Base-by-base conservation (phyloP, 2,797 vertebrate genomes). In the Tenualosa thibaudeaui region DNA sequence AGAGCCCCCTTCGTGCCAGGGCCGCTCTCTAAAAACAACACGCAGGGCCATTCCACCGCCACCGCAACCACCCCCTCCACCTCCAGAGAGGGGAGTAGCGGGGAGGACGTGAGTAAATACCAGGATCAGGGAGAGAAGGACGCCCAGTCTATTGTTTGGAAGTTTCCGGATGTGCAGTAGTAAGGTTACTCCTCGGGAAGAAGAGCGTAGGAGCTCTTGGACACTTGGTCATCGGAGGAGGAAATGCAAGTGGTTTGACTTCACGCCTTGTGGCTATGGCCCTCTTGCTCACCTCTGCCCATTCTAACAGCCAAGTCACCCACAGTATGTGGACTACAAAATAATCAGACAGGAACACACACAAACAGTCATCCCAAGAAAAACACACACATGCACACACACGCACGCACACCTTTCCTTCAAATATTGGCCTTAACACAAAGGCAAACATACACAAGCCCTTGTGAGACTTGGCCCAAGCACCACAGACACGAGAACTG, bases 371-470 rank as follows among this genome's bases (percentile, higher is more conserved):
- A 81, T 31, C 26, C 65, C 65, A 71, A 71, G 6, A 71, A 31
- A 37, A 26, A 75, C 43, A 43, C 54, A 65, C 71, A 24, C 31
- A 24, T 26, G 8, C 75, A 40, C 31, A 68, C 81, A 81, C 68
- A 86, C 81, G 68, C 50, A 81, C 82, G 31, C 26, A 75, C 15
- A 50, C 62, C 37, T 75, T 75, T 75, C 68, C 40, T 15, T 75
- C 68, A 40, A 75, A 81, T 53, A 46, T 40, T 50, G 46, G 24
- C 46, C n/a, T 31, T 13, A 50, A 50, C 50, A 50, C 81, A 17
- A 40, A 82, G 13, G 31, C 26, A 82, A 40, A 24, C 81, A 53
- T 3, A 15, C 49, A 17, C 81, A 53, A 13, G 51, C n/a, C 50
- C 43, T 40, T 71, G 65, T 40, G 71, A 78, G 71, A 78, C 71